Percentiles rank a stretch among this genome's conserved stretches.
Evolutionary conservation across 2,888 invertebrate genomes (phyloP).

Genomic region (Ophion obscuratus): DNA sequence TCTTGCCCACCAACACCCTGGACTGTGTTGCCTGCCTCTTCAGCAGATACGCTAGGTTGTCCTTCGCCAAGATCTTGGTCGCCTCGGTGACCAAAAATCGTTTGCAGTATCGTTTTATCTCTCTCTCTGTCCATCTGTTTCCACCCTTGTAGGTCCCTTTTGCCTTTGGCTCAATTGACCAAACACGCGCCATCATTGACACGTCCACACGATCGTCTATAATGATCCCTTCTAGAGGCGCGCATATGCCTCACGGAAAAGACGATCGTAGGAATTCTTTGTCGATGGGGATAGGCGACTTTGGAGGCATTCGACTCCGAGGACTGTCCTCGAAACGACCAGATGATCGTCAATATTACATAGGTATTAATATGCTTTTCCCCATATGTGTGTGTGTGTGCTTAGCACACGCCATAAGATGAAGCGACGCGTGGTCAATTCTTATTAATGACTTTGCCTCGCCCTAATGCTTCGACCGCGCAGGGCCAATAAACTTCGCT

Average conservation of each 20-base stretch:
- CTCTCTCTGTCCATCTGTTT: constrained; percentile 1
- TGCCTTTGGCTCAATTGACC: constrained; percentile 31
- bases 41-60: constrained; percentile 4
- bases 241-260: constrained; percentile 40
- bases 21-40: constrained; percentile 24
- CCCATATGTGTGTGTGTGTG: not conserved
- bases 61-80: constrained; percentile 1
- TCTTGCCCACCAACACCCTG: not conserved
- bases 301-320: not conserved
- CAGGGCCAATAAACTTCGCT: constrained; percentile 16
- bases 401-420: constrained; percentile 52
- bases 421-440: constrained; percentile 74
- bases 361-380: not conserved
- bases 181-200: constrained; percentile 34
- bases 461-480: constrained; percentile 55
- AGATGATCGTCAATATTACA: not conserved
- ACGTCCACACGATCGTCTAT: constrained; percentile 20
- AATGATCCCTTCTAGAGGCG: constrained; percentile 20
- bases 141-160: constrained; percentile 14
- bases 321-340: not conserved
- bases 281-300: not conserved
- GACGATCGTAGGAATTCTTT: constrained; percentile 34
- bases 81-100: constrained; percentile 18
- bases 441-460: constrained; percentile 72
- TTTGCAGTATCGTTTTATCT: constrained; percentile 39